A percentile compares a stretch with the other conserved stretches of the same genome.
Conservation (phyloP, 2,888 invertebrate species). For the Coleophora flavipennella region DNA sequence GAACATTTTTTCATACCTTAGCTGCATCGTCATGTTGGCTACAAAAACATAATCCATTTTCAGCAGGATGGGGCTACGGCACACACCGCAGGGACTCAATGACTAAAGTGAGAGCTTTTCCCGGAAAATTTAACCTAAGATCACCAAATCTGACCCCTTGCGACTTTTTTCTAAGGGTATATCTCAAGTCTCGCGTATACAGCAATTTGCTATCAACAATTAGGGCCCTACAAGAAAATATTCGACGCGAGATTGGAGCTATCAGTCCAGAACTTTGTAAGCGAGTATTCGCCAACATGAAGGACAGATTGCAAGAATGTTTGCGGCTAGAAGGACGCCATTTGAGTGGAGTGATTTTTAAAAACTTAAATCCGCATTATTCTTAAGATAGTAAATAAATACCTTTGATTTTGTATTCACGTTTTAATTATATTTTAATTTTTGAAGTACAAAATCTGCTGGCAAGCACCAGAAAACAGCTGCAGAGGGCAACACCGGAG, state of each 20-base stretch:
- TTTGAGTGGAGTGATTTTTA: slow-evolving; percentile 1
- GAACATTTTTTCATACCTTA: slow-evolving; percentile 9
- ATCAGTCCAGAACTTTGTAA: slow-evolving; percentile 7
- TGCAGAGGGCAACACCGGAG: too few relatives aligned
- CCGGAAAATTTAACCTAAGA: slow-evolving; percentile 10
- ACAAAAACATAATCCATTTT: slow-evolving; percentile 9
- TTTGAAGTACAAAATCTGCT: too few relatives aligned
- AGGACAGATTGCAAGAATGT: slow-evolving; percentile 8
- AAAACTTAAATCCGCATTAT: too few relatives aligned
- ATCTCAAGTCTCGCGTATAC: slow-evolving; percentile 9
- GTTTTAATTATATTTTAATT: too few relatives aligned
- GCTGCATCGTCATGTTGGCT: slow-evolving; percentile 6
- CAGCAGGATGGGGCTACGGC: slow-evolving; percentile 8
- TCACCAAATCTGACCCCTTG: slow-evolving; percentile 5
- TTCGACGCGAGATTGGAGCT: slow-evolving; percentile 13
- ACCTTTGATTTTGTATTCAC: too few relatives aligned
- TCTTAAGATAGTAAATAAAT: too few relatives aligned
- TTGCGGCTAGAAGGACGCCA: slow-evolving; percentile 1
- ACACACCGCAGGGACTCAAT: slow-evolving; percentile 5
- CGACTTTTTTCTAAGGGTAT: slow-evolving; percentile 9
- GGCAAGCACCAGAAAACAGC: too few relatives aligned
- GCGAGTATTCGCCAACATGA: slow-evolving; percentile 8
- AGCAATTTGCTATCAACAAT: slow-evolving; percentile 10
- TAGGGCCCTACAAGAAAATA: slow-evolving; percentile 11
- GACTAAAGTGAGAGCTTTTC: slow-evolving; percentile 5